Base-by-base conservation (phyloP, 2,888 invertebrate species). In the Diadegma fenestrale region DNA sequence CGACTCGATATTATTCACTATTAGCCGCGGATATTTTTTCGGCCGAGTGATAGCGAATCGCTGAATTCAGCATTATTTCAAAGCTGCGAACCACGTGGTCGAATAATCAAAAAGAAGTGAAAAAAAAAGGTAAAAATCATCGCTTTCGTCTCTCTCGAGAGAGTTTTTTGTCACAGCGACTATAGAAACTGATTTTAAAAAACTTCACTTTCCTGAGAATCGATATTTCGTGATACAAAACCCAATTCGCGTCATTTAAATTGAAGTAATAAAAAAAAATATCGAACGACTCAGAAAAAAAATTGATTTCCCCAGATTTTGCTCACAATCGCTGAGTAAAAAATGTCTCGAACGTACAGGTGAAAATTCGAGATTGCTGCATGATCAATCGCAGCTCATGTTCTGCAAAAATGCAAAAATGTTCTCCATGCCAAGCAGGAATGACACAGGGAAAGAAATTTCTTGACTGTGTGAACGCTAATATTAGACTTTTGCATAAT, bases 1-100 rank as follows among this genome's bases (percentile, higher is more conserved):
- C 45, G 2, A 8, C 6, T 26, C 58, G 7, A 58, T 54, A 69
- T 51, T n/a, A 19, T 6, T 1, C 37, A 12, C 41, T 58, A 58
- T 43, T 48, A 37, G 12, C 30, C 48, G 64, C 48, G 64, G 48
- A 33, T 76, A 33, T 76, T 48, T 22, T n/a, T 26, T 19, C 22
- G 26, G 30, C 8, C 63, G 61, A 45, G 41, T 45, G 8, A 45
- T n/a, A 71, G 30, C 17, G 22, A 41, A 73, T 73, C 26, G 17
- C 17, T 17, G 2, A 58, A n/a, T 58, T 58, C 41, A 12, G n/a
- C n/a, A 33, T 30, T 0, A 54, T 8, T 54, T 54, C 1, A 22
- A 54, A 2, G 12, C 10, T 2, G 19, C 10, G 2, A 22, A 54
- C 22, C 19, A 12, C 54, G 54, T 10, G 10, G 10, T 54, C 12